Conservation (phyloP, 2,797 vertebrate species). For the Astyanax mexicanus region DNA sequence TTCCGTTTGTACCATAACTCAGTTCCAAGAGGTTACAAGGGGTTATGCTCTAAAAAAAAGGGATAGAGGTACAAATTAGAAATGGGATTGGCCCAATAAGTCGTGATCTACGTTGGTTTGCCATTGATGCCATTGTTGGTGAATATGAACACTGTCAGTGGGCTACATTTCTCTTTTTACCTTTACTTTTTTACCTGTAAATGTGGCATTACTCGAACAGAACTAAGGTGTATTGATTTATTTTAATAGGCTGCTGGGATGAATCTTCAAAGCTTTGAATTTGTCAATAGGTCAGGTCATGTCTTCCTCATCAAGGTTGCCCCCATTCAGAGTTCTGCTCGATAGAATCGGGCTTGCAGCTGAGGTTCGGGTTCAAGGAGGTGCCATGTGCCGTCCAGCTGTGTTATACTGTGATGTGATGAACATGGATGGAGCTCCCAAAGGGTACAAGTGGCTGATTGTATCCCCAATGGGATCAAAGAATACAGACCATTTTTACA, state of each 20-base stretch:
- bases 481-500: background rate
- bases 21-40: no score
- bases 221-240: slow-evolving; percentile 28
- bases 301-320: background rate
- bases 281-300: background rate
- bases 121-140: slow-evolving; percentile 48
- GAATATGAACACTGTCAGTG: background rate
- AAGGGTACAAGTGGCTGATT: background rate
- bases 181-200: slow-evolving; percentile 37
- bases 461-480: background rate
- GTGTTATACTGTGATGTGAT: background rate
- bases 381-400: background rate
- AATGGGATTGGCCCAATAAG: no score
- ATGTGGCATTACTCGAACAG: slow-evolving; percentile 11
- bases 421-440: background rate
- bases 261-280: background rate
- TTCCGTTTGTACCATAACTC: no score
- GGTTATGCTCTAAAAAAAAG: no score
- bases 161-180: no score
- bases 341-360: background rate
- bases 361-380: background rate
- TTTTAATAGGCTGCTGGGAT: slow-evolving; percentile 2
- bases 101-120: slow-evolving; percentile 22
- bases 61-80: no score
- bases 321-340: background rate